phyloP scores from a whole-genome alignment of 2,888 invertebrate genomes.

The Deilephila porcellus region DNA sequence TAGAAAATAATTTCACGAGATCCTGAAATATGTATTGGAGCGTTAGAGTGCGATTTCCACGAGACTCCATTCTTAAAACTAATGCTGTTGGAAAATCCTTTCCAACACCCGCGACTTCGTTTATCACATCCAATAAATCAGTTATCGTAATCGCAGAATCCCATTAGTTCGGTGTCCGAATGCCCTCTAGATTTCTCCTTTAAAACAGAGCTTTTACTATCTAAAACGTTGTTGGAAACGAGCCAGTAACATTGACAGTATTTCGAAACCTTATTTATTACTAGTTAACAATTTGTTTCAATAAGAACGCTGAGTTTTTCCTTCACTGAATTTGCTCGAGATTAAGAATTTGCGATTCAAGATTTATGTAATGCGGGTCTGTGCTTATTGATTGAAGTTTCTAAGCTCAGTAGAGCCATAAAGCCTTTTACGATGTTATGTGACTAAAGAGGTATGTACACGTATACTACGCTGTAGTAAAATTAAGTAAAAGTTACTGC shows the following conservation, averaged over 20 bases:
- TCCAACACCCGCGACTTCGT: conserved; percentile 30
- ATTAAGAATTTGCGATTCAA: not conserved
- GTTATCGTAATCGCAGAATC: conserved; percentile 53
- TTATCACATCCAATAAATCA: conserved; percentile 52
- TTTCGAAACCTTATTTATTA: conserved; percentile 73
- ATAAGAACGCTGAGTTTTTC: conserved; percentile 43
- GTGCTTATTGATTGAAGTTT: not conserved
- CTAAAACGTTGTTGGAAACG: conserved; percentile 73
- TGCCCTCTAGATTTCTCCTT: conserved; percentile 53
- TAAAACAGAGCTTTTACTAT: conserved; percentile 64
- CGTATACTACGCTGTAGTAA: too few relatives aligned
- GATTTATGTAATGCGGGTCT: not conserved
- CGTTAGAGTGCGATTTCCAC: not conserved
- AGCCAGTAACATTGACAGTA: conserved; percentile 68
- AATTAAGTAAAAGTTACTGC: too few relatives aligned
- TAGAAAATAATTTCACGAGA: not conserved
- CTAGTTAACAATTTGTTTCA: conserved; percentile 79
- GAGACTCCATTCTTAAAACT: conserved; percentile 31
- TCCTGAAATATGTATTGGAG: conserved; percentile 9
- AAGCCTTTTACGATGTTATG: too few relatives aligned
- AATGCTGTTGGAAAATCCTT: conserved; percentile 40
- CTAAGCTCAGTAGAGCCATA: too few relatives aligned
- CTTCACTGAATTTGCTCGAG: not conserved
- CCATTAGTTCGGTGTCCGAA: conserved; percentile 68
- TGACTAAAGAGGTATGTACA: too few relatives aligned